Evolutionary conservation across 1,140 invertebrate species (phyloP), one percentile per base, ranked within the genome.

Genomic region (Octopus sinensis): DNA sequence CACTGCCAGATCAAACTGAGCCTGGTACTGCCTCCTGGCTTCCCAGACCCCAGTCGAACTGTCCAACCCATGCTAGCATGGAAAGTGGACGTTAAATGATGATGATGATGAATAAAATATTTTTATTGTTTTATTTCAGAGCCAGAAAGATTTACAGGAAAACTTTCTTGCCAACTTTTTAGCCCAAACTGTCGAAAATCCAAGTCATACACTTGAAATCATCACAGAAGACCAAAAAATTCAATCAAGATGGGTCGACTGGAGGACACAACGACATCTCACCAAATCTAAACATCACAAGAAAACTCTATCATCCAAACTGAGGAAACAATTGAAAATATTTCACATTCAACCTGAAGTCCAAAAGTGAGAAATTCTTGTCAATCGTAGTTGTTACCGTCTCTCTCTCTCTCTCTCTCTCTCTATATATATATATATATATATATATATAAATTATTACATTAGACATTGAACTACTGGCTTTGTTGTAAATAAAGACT

Each of bases 341-440:
- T 84, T 84, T 80, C 78, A 86, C 17, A 82, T 86, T 13, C 76
- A 83, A 76, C 78, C 76, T 51, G 82, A 83, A 54, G 78, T 80
- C 52, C 85, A 84, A 43, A 86, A 68, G 85, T 86, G 83, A 76
- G 75, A 12, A 54, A 71, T 12, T 71, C 9, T 71, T 71, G 30
- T 43, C 30, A n/a, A 43, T 43, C 2, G 30, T 43, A 43, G 30
- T 43, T 43, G 30, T 43, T 43, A 43, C 13, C 6, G 6, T 71
- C 6, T 71, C 30, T 13, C 30, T 71, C 7, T 23, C 7, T 13
- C 17, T 13, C 6, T 23, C 7, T 23, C 13, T 71, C 30, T 71
- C 68, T 71, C 3, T 3, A 62, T 62, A 9, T 17, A 9, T 17
- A 62, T 17, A 62, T 9, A 62, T 62, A 9, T 62, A 17, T 62